phyloP scores from a whole-genome alignment of 2,888 invertebrate genomes.

The Hypena proboscidalis region DNA sequence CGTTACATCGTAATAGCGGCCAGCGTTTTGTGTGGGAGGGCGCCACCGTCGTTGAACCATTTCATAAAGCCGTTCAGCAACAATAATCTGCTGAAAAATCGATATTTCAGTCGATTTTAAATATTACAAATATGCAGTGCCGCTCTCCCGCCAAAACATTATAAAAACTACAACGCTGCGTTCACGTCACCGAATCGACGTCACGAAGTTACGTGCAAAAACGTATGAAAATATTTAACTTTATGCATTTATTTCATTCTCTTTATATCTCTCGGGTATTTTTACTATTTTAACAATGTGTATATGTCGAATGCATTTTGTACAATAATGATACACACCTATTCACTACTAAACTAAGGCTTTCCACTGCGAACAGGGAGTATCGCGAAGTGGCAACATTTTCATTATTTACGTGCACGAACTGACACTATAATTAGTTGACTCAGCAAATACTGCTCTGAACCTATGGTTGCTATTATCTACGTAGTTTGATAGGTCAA shows the following conservation, averaged over 20 bases:
- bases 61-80: conserved; percentile 19
- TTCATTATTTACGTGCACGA: conserved; percentile 42
- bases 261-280: conserved; percentile 77
- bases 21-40: conserved; percentile 53
- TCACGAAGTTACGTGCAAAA: conserved; percentile 80
- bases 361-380: conserved; percentile 36
- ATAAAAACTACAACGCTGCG: conserved; percentile 62
- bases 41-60: conserved; percentile 43
- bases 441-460: conserved; percentile 21
- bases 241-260: conserved; percentile 73
- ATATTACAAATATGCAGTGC: conserved; percentile 47
- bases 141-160: conserved; percentile 59
- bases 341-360: conserved; percentile 66
- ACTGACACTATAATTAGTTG: conserved; percentile 29
- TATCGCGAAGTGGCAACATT: conserved; percentile 39
- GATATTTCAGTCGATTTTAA: conserved; percentile 25
- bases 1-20: conserved; percentile 63
- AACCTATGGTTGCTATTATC: conserved; percentile 36
- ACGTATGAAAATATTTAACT: conserved; percentile 84
- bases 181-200: conserved; percentile 55
- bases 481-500: conserved; percentile 31
- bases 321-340: conserved; percentile 78
- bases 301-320: conserved; percentile 78
- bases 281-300: conserved; percentile 80
- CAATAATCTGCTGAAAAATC: conserved; percentile 18